Evolutionary conservation across 1,140 invertebrate genomes (phyloP).

Genomic region (Drosophila dunni): DNA sequence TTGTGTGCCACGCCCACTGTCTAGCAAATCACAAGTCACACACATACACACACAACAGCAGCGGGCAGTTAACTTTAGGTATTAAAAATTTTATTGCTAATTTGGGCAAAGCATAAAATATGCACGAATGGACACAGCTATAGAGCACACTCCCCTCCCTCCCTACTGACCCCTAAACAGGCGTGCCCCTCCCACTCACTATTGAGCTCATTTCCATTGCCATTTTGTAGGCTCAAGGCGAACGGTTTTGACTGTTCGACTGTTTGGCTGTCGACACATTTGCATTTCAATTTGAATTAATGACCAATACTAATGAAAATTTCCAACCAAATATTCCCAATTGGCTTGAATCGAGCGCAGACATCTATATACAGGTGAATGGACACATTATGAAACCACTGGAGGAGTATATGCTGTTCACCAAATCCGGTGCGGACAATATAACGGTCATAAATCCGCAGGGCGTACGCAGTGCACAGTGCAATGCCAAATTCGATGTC

Average conservation of each 20-base stretch:
- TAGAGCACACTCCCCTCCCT: not conserved
- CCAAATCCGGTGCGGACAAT: constrained; percentile 91
- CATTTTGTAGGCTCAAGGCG: constrained; percentile 41
- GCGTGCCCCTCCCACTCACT: not conserved
- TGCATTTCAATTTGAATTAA: constrained; percentile 83
- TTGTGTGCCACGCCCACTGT: constrained; percentile 2
- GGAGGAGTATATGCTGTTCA: constrained; percentile 95
- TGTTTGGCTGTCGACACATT: constrained; percentile 38
- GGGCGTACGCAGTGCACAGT: constrained; percentile 93
- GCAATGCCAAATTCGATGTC: constrained; percentile 90
- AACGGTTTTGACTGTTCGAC: not conserved
- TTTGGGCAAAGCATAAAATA: constrained; percentile 73
- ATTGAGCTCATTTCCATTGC: not conserved
- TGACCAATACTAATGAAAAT: constrained; percentile 81
- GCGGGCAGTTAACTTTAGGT: constrained; percentile 46
- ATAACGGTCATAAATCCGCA: constrained; percentile 92
- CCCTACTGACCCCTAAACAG: not conserved
- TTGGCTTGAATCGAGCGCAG: constrained; percentile 84
- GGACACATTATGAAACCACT: constrained; percentile 92
- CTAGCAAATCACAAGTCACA: constrained; percentile 12
- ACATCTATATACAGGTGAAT: constrained; percentile 93
- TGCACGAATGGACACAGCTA: constrained; percentile 56
- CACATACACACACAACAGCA: constrained; percentile 6
- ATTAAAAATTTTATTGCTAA: constrained; percentile 81
- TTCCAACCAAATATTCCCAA: constrained; percentile 55